phyloP scores from a whole-genome alignment of 2,888 invertebrate species.

The Lithophane ornitopus region DNA sequence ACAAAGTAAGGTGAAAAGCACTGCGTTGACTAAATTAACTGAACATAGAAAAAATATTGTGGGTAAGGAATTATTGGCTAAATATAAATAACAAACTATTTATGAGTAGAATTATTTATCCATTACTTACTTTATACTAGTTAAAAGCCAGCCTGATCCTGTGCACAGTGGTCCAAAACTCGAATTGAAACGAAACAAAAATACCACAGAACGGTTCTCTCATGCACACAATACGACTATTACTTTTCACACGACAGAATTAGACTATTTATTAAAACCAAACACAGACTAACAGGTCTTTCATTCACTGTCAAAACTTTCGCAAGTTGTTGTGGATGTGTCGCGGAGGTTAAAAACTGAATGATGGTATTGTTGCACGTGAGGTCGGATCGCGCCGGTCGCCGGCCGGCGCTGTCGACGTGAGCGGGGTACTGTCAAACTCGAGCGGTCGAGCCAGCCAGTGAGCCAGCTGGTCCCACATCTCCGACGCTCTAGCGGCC shows the following conservation, averaged over 20 bases:
- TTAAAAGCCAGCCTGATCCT: slow-evolving; percentile 63
- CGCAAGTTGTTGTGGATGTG: slow-evolving; percentile 73
- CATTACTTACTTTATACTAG: slow-evolving; percentile 59
- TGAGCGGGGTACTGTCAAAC: slow-evolving; percentile 84
- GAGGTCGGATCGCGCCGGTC: slow-evolving; percentile 77
- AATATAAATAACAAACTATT: not conserved
- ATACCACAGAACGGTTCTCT: slow-evolving; percentile 83
- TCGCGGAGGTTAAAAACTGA: slow-evolving; percentile 81
- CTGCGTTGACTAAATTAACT: slow-evolving; percentile 8
- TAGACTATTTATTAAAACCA: slow-evolving; percentile 73
- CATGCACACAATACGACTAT: slow-evolving; percentile 81
- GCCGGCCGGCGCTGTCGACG: slow-evolving; percentile 80
- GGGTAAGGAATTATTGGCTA: slow-evolving; percentile 4
- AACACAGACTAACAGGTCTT: slow-evolving; percentile 71
- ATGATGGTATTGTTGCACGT: slow-evolving; percentile 80
- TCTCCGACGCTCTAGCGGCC: slow-evolving; percentile 85
- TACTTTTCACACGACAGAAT: slow-evolving; percentile 82
- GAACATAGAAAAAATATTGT: slow-evolving; percentile 26
- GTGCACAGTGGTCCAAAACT: slow-evolving; percentile 80
- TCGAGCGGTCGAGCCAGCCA: slow-evolving; percentile 84
- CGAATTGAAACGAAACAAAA: slow-evolving; percentile 82
- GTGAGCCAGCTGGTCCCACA: slow-evolving; percentile 86
- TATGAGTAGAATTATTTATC: not conserved
- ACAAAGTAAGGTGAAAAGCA: slow-evolving; percentile 55
- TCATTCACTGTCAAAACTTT: slow-evolving; percentile 74